These are phyloP conservation scores for Limosa lapponica DNA, from an alignment of 2,797 vertebrate species.

Conservation along the genomic window DNA sequence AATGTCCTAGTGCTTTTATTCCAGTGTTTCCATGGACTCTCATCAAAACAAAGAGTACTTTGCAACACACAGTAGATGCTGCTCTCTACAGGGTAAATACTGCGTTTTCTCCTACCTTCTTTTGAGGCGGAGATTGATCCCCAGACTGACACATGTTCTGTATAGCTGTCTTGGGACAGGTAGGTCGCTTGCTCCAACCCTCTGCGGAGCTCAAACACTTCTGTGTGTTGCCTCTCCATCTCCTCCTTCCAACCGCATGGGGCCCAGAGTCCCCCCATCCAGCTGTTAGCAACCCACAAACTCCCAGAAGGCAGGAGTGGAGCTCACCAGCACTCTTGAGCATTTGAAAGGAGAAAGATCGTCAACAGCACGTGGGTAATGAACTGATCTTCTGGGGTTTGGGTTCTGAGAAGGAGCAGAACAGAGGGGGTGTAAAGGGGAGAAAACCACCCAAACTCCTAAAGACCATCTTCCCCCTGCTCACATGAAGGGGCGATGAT, in stretches of 20 bases:
- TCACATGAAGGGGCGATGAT: background rate
- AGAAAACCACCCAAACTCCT: background rate
- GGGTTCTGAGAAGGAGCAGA: background rate
- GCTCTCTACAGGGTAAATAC: background rate
- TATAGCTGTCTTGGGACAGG: background rate
- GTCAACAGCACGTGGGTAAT: background rate
- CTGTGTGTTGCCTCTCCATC: background rate
- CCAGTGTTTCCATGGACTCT: background rate
- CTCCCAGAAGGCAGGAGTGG: background rate
- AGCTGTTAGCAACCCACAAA: background rate
- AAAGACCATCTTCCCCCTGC: background rate
- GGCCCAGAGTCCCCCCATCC: background rate
- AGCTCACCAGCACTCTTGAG: background rate
- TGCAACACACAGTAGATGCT: background rate
- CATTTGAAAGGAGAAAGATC: background rate
- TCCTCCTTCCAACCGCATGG: background rate
- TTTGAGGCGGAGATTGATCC: background rate
- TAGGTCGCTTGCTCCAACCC: background rate
- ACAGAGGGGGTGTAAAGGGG: background rate
- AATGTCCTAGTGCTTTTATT: background rate
- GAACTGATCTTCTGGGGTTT: background rate
- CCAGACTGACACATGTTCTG: background rate
- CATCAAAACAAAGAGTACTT: background rate
- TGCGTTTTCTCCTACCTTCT: background rate
- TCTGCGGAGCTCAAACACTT: background rate